phyloP scores from a whole-genome alignment of 2,113 vertebrate species.

The Callocephalon fimbriatum region DNA sequence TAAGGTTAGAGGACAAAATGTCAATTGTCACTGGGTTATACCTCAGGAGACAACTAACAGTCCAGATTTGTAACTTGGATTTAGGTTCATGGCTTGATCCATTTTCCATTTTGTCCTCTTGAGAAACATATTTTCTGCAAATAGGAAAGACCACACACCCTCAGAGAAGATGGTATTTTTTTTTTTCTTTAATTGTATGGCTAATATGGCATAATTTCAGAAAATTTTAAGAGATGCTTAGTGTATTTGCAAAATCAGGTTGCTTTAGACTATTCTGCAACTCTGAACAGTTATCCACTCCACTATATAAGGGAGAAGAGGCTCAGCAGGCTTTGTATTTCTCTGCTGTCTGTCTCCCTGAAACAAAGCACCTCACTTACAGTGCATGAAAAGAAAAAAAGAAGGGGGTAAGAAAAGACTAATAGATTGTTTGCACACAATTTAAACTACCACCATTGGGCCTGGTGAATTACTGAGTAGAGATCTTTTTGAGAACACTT shows the following conservation, averaged over 20 bases:
- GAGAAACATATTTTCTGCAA: not conserved
- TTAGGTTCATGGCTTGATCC: not conserved
- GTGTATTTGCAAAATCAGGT: not conserved
- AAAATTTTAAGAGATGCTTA: not conserved
- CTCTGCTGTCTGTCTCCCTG: not conserved
- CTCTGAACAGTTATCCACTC: not conserved
- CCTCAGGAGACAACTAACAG: conserved; percentile 68
- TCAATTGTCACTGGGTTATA: conserved; percentile 80
- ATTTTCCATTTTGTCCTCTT: not conserved
- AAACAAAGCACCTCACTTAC: not conserved
- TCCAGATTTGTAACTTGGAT: conserved; percentile 70
- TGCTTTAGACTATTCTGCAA: not conserved
- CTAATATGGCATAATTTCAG: not conserved
- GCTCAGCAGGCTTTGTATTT: not conserved
- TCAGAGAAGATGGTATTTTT: not conserved
- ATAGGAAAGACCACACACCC: not conserved
- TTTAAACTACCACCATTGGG: not conserved
- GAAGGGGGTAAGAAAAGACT: accelerated
- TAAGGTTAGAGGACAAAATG: conserved; percentile 83
- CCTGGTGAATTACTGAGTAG: not conserved
- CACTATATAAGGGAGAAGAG: not conserved
- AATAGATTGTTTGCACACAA: not conserved
- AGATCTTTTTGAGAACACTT: not conserved
- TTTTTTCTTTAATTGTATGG: not conserved
- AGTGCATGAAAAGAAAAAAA: not conserved